Conservation (phyloP, 2,113 vertebrate species). For the Neolamprologus sp. region DNA sequence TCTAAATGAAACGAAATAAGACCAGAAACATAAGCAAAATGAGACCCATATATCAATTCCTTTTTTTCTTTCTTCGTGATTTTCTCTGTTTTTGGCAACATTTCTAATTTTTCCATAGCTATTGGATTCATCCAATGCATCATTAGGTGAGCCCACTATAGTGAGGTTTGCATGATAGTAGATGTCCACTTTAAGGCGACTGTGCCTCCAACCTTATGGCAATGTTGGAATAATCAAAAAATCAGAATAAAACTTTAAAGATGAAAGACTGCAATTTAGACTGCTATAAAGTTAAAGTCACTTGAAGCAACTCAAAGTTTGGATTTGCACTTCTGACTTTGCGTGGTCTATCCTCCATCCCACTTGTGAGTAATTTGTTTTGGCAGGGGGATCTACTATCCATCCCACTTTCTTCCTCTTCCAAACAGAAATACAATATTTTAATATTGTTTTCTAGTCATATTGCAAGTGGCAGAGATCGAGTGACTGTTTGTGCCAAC, state of each 20-base stretch:
- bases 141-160: not conserved
- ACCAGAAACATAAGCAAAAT: not conserved
- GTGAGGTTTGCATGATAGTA: not conserved
- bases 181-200: not conserved
- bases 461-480: slow-evolving; percentile 23
- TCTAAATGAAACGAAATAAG: not conserved
- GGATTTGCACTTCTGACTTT: not conserved
- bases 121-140: not conserved
- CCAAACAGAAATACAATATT: slow-evolving; percentile 16
- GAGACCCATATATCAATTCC: not conserved
- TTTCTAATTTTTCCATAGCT: not conserved
- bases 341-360: not conserved
- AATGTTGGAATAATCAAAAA: not conserved
- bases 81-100: not conserved
- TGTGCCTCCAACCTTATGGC: not conserved
- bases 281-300: not conserved
- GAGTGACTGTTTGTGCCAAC: slow-evolving; percentile 1
- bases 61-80: not conserved
- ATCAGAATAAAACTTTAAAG: not conserved
- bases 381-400: not conserved
- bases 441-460: slow-evolving; percentile 8
- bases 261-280: not conserved
- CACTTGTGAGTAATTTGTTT: not conserved
- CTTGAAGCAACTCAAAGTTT: not conserved
- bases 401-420: not conserved